phyloP scores from a whole-genome alignment of 2,888 invertebrate genomes.

The Chironomus tentans region DNA sequence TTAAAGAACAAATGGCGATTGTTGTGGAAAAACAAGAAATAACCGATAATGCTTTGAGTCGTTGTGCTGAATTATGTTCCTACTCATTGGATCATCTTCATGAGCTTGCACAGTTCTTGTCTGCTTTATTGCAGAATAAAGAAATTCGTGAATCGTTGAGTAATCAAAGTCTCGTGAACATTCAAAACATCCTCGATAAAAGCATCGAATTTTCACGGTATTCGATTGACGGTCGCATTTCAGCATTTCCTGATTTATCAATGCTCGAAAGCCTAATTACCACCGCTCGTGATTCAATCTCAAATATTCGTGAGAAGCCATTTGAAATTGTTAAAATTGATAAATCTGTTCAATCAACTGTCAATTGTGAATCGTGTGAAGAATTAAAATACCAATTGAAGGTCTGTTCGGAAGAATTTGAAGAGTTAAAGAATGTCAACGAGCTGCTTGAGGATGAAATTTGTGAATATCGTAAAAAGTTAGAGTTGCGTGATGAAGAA shows the following conservation, averaged over 20 bases:
- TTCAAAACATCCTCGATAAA: slow-evolving; percentile 47
- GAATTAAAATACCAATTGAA: not conserved
- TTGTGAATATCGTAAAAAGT: not conserved
- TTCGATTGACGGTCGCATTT: not conserved
- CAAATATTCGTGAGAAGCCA: not conserved
- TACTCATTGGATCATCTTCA: slow-evolving; percentile 48
- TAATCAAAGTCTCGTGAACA: slow-evolving; percentile 43
- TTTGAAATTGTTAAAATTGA: not conserved
- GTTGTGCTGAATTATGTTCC: slow-evolving; percentile 35
- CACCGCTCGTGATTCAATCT: not conserved
- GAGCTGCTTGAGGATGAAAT: slow-evolving; percentile 3
- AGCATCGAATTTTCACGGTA: slow-evolving; percentile 45
- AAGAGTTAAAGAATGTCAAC: not conserved
- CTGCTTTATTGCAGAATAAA: slow-evolving; percentile 49
- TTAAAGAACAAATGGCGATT: slow-evolving; percentile 7
- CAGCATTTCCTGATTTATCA: not conserved
- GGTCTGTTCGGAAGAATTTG: not conserved
- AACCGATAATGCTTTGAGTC: not conserved
- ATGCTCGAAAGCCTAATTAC: not conserved
- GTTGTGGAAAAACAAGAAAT: slow-evolving; percentile 7
- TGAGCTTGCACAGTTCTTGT: slow-evolving; percentile 52
- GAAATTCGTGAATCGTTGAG: slow-evolving; percentile 46
- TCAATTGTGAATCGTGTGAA: not conserved
- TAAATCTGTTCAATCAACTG: not conserved
- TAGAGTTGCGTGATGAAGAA: not conserved